Conservation (phyloP, 1,140 invertebrate species). For the Drosophila sucinea region DNA sequence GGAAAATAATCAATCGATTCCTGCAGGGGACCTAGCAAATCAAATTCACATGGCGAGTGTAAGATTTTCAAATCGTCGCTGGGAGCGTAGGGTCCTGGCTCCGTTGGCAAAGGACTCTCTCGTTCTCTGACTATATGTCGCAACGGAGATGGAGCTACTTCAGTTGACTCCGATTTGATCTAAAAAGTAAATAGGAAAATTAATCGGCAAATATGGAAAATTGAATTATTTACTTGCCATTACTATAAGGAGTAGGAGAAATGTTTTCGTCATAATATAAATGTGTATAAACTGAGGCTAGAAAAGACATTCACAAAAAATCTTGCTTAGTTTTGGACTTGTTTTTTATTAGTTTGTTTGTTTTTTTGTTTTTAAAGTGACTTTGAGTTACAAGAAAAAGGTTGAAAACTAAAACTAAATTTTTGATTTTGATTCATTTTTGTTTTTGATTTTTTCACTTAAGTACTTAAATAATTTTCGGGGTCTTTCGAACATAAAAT, state of each 20-base stretch:
- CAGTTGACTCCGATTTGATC: background rate
- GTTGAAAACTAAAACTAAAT: slow-evolving; percentile 44
- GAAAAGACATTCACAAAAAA: background rate
- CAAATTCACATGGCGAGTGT: slow-evolving; percentile 26
- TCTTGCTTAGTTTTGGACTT: slow-evolving; percentile 8
- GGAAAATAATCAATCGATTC: slow-evolving; percentile 24
- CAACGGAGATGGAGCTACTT: background rate
- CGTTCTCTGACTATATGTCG: background rate
- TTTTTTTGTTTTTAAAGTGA: slow-evolving; percentile 41
- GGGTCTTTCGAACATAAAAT: slow-evolving; percentile 17
- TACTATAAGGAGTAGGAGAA: background rate
- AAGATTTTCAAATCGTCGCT: slow-evolving; percentile 16
- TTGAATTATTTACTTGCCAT: background rate
- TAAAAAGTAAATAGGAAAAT: background rate
- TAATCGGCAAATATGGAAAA: background rate
- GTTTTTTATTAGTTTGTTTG: slow-evolving; percentile 10
- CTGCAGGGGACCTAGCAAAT: background rate
- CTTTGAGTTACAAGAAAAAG: slow-evolving; percentile 67
- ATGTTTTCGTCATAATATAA: background rate
- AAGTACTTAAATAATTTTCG: slow-evolving; percentile 66
- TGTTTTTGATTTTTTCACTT: slow-evolving; percentile 38
- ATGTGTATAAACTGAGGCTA: background rate
- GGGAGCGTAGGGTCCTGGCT: background rate
- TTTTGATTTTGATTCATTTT: slow-evolving; percentile 26
- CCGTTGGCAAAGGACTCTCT: background rate